Evolutionary conservation across 2,797 vertebrate genomes (phyloP), one percentile per base, ranked within the genome.

Genomic region (Sebastolobus altivelis): DNA sequence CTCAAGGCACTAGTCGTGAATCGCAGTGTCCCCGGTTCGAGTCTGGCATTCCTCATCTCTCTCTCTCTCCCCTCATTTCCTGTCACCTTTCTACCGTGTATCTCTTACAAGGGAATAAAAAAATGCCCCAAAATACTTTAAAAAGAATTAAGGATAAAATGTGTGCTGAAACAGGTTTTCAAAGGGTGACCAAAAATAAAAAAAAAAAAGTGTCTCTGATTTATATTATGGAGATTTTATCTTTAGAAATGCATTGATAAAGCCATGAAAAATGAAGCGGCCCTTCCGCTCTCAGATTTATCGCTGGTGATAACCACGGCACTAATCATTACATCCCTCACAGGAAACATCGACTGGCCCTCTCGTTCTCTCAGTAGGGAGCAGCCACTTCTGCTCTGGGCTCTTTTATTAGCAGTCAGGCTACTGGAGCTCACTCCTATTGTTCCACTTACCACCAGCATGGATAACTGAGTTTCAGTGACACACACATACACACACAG

Each of bases 291-390:
- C 13, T 82, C 72, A 76, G 73, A 78, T 82, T 68, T 71, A 72
- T 66, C 49, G 22, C 29, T 29, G 62, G 25, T 18, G 31, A 82
- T 79, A 55, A 79, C 8, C 35, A 59, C 77, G 38, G 78, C 46
- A 40, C 72, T 54, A 62, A 90, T 82, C 72, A 77, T 80, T 79
- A 68, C 70, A 80, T 81, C n/a, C 35, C 35, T 84, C 55, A 72
- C 60, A 76, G 55, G 35, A 55, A 58, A 46, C 60, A 81, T 71
- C 38, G 61, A 84, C 60, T 13, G 67, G 0, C 14, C 55, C 16
- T 63, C 37, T 69, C 35, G 22, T 72, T 33, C 13, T 37, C 18
- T 66, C 54, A 67, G 40, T 1, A 20, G 70, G 37, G 69, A 56
- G 73, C 77, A 11, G 67, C 60, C 59, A 46, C 60, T 55, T 65